phyloP scores from a whole-genome alignment of 2,797 vertebrate genomes.

The Periophthalmus magnuspinnatus region DNA sequence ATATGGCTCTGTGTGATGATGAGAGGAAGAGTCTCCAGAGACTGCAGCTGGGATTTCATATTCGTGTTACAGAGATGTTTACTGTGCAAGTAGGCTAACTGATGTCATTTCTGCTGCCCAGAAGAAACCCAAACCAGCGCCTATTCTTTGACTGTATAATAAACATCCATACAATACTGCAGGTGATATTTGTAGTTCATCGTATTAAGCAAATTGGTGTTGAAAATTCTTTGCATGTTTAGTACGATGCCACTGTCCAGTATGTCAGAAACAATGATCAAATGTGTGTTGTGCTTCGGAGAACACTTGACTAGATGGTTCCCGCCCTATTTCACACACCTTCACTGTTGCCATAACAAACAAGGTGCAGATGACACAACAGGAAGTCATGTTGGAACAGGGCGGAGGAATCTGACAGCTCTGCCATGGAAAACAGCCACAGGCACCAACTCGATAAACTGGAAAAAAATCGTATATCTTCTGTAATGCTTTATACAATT shows the following conservation, averaged over 20 bases:
- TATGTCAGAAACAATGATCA: constrained; percentile 5
- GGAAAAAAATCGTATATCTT: not conserved
- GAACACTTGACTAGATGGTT: constrained; percentile 32
- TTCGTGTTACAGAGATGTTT: constrained; percentile 16
- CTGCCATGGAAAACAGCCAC: constrained; percentile 36
- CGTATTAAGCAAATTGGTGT: not conserved
- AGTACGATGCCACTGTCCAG: constrained; percentile 7
- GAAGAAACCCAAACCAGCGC: not conserved
- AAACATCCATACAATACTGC: not conserved
- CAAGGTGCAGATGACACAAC: constrained; percentile 52
- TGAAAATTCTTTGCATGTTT: not conserved
- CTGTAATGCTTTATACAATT: too few relatives aligned
- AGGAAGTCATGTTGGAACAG: constrained; percentile 56
- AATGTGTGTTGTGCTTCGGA: constrained; percentile 23
- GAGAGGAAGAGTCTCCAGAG: constrained; percentile 24
- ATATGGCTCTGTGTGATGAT: constrained; percentile 18
- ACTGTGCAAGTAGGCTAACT: constrained; percentile 25
- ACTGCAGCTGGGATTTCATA: constrained; percentile 17
- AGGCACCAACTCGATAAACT: constrained; percentile 3
- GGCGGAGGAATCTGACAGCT: constrained; percentile 41
- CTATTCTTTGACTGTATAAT: not conserved
- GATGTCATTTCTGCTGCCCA: constrained; percentile 12
- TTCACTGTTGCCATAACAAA: constrained; percentile 78
- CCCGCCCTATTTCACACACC: constrained; percentile 12
- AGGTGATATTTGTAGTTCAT: not conserved